Percentiles rank a stretch among this genome's conserved stretches.
phyloP scores from a whole-genome alignment of 1,140 invertebrate species.

The Saccostrea cuccullata region DNA sequence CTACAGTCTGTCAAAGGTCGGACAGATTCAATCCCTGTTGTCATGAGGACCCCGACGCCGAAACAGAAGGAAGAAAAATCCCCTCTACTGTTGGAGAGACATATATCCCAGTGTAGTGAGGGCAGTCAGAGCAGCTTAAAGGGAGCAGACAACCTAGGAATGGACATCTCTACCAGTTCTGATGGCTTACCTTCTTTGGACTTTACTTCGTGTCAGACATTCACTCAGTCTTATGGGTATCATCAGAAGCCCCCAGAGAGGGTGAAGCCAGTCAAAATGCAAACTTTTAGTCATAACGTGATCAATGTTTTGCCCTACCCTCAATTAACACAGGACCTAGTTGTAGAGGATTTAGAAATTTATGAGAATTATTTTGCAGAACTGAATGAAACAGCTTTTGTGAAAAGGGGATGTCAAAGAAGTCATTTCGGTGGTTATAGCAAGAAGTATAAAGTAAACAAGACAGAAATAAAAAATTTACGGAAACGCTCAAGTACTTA shows the following conservation, averaged over 20 bases:
- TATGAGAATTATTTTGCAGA: constrained; percentile 46
- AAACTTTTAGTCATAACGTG: neutral
- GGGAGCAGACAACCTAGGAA: constrained; percentile 50
- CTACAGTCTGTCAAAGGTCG: neutral
- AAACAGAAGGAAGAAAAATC: constrained; percentile 49
- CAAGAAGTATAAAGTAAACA: constrained; percentile 31
- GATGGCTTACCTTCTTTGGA: neutral
- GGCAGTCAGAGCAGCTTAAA: constrained; percentile 45
- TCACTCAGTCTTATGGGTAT: constrained; percentile 13
- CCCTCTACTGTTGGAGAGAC: constrained; percentile 43
- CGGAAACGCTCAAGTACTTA: neutral
- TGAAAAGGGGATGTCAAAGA: neutral
- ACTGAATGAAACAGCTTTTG: neutral
- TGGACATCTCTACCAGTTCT: constrained; percentile 40
- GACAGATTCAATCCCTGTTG: constrained; percentile 25
- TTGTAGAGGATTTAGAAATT: constrained; percentile 51
- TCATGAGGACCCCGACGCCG: constrained; percentile 22
- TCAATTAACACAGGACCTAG: constrained; percentile 11
- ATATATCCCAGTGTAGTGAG: constrained; percentile 41
- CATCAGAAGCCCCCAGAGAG: constrained; percentile 38
- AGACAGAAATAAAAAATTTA: constrained; percentile 15
- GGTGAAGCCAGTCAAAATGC: constrained; percentile 39
- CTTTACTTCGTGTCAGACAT: neutral
- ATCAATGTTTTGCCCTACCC: neutral
- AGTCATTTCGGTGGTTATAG: constrained; percentile 33